These are phyloP conservation scores for Ctenomys sociabilis DNA, from an alignment of 2,113 vertebrate species.

Conservation along the genomic window DNA sequence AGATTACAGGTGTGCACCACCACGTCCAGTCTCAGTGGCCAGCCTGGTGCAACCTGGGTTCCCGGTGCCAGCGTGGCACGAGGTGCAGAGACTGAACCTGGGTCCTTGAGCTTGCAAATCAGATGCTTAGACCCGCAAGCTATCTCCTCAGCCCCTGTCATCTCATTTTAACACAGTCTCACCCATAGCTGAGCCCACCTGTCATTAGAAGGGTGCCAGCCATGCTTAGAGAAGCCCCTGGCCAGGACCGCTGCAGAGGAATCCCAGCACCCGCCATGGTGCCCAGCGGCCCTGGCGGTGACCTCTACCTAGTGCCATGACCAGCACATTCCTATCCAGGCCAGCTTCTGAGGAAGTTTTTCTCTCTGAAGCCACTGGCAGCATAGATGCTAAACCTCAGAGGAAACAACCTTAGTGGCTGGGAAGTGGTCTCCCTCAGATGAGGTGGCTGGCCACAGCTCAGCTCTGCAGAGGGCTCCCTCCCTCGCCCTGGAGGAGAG, in stretches of 20 bases:
- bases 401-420: neutral
- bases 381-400: neutral
- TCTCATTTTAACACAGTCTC: neutral
- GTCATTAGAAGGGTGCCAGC: neutral
- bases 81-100: no score
- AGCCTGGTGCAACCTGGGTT: no score
- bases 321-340: neutral
- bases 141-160: no score
- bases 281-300: neutral
- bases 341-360: neutral
- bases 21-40: no score
- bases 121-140: no score
- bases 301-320: neutral
- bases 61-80: no score
- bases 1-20: no score
- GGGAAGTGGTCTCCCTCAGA: no score
- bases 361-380: neutral
- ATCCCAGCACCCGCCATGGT: fast-evolving
- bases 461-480: neutral
- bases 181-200: neutral
- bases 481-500: neutral
- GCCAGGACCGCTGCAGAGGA: neutral
- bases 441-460: neutral
- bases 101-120: no score
- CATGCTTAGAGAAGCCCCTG: no score